phyloP scores from a whole-genome alignment of 1,140 invertebrate species.

The Drosophila burlai region DNA sequence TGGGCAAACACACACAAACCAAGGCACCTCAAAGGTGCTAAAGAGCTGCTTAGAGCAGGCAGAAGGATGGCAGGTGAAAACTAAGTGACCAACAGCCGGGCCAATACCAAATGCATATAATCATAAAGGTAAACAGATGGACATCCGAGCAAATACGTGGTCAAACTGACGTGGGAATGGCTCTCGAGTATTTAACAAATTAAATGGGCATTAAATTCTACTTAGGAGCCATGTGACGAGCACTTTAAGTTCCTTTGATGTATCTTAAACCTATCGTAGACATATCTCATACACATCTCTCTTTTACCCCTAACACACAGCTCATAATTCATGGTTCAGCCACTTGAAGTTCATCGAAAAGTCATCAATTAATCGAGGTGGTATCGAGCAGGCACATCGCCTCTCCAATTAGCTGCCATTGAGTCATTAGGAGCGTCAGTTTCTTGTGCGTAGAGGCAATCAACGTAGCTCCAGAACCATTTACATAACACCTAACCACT shows the following conservation, averaged over 20 bases:
- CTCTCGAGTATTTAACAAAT: conserved; percentile 9
- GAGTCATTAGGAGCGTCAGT: conserved; percentile 42
- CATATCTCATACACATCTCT: too few species aligned
- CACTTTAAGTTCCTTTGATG: background rate
- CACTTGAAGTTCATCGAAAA: conserved; percentile 34
- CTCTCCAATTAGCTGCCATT: conserved; percentile 40
- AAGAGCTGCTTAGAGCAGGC: conserved; percentile 23
- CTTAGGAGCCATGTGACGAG: background rate
- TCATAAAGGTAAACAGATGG: conserved; percentile 42
- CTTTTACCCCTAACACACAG: background rate
- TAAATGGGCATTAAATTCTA: conserved; percentile 17
- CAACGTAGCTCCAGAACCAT: conserved; percentile 25
- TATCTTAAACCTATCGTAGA: background rate
- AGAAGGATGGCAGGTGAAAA: conserved; percentile 11
- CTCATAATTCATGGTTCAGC: conserved; percentile 14
- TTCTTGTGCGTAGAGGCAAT: conserved; percentile 35
- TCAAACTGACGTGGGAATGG: conserved; percentile 23
- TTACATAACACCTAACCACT: conserved; percentile 63
- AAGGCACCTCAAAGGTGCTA: conserved; percentile 43
- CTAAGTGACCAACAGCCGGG: conserved; percentile 41
- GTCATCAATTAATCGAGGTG: conserved; percentile 23
- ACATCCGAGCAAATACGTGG: conserved; percentile 32
- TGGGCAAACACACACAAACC: conserved; percentile 43
- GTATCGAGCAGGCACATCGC: background rate
- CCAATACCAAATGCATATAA: conserved; percentile 42